phyloP scores from a whole-genome alignment of 2,797 vertebrate genomes.

The Danio jaintianensis region DNA sequence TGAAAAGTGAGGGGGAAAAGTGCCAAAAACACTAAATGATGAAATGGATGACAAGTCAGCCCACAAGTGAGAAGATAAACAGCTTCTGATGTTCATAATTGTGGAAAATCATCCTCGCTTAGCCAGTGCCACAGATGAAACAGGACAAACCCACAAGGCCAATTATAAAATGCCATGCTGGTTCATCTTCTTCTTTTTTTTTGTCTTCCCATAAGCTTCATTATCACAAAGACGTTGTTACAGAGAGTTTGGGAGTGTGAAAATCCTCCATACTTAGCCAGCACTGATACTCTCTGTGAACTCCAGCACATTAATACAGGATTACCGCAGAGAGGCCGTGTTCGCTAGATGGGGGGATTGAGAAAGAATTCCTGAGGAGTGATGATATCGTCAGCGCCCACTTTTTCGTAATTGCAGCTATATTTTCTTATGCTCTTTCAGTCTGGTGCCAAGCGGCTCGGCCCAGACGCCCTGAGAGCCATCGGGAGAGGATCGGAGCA shows the following conservation, averaged over 20 bases:
- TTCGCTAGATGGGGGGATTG: conserved; percentile 82
- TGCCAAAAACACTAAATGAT: conserved; percentile 58
- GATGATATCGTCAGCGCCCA: conserved; percentile 39
- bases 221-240: conserved; percentile 85
- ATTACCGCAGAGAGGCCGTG: conserved; percentile 79
- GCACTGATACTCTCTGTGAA: conserved; percentile 92
- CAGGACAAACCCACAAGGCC: conserved; percentile 82
- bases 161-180: conserved; percentile 86
- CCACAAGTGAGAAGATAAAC: conserved; percentile 81
- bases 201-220: conserved; percentile 79
- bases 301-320: conserved; percentile 86
- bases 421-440: conserved; percentile 72
- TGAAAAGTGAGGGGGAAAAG: background rate
- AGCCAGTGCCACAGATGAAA: conserved; percentile 78
- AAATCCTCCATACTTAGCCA: conserved; percentile 89
- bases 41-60: conserved; percentile 70
- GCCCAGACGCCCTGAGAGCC: conserved; percentile 60
- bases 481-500: conserved; percentile 64
- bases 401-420: conserved; percentile 80
- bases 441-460: conserved; percentile 65
- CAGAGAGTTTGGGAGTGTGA: conserved; percentile 87
- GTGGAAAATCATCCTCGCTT: conserved; percentile 85
- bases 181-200: conserved; percentile 69
- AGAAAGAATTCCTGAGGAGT: conserved; percentile 77
- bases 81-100: conserved; percentile 85